Conservation (phyloP, 2,113 vertebrate species). For the Candoia aspera region DNA sequence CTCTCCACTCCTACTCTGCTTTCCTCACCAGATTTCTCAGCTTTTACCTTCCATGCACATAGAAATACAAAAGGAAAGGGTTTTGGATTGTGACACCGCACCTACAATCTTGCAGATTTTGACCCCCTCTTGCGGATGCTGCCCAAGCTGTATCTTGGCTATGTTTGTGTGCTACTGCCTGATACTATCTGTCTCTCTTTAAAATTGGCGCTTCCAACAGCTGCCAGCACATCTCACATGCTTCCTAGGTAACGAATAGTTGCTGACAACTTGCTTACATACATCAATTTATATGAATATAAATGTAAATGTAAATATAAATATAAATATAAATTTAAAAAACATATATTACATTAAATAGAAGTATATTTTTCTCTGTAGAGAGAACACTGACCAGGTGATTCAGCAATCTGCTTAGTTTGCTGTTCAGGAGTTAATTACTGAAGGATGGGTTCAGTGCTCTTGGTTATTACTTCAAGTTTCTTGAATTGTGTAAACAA, state of each 20-base stretch:
- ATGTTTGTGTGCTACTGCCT: background rate
- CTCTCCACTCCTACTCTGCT: background rate
- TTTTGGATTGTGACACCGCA: background rate
- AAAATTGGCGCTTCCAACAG: background rate
- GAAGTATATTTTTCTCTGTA: no score
- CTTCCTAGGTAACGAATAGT: background rate
- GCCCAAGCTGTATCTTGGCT: background rate
- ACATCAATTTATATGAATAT: background rate
- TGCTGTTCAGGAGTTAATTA: no score
- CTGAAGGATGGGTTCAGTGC: no score
- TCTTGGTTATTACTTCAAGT: no score
- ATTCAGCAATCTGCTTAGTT: no score
- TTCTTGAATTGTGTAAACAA: no score
- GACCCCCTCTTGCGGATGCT: background rate
- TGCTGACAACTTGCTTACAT: background rate
- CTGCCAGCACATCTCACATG: background rate
- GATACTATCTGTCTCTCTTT: background rate
- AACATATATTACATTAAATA: background rate
- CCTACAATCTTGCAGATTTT: background rate
- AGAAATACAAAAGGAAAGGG: background rate
- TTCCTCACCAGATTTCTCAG: background rate
- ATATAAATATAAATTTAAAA: background rate
- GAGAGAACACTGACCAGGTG: no score
- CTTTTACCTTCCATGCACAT: background rate
- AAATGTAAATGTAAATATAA: no score